Percentiles rank a stretch among this genome's conserved stretches.
These are phyloP conservation scores for Zaprionus africanus DNA, from an alignment of 1,140 invertebrate genomes.

Conservation along the genomic window DNA sequence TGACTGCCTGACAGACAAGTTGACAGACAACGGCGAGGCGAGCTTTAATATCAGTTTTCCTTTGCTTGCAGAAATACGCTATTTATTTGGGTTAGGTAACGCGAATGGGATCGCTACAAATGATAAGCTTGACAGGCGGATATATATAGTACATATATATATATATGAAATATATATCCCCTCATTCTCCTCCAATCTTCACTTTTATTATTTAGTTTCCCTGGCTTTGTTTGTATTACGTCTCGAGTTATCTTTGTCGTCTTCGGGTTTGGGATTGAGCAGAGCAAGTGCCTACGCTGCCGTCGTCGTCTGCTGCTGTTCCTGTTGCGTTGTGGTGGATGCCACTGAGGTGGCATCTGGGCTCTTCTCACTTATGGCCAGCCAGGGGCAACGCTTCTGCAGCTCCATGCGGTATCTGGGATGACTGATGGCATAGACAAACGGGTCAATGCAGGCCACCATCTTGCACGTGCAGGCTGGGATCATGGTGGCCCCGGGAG, in stretches of 20 bases:
- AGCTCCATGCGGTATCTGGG: slow-evolving; percentile 91
- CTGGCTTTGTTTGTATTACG: slow-evolving; percentile 59
- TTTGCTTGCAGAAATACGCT: not conserved
- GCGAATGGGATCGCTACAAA: not conserved
- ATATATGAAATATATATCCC: slow-evolving; percentile 21
- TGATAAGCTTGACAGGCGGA: not conserved
- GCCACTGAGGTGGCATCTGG: slow-evolving; percentile 82
- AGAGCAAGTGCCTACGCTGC: slow-evolving; percentile 80
- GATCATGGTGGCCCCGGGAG: slow-evolving; percentile 94
- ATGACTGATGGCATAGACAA: slow-evolving; percentile 95
- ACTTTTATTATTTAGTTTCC: slow-evolving; percentile 51
- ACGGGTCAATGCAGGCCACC: slow-evolving; percentile 94
- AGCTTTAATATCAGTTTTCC: slow-evolving; percentile 28
- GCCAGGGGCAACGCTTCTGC: slow-evolving; percentile 87
- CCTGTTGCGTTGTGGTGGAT: slow-evolving; percentile 82
- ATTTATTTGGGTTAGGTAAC: not conserved
- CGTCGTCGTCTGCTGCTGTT: slow-evolving; percentile 75
- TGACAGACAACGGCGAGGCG: slow-evolving; percentile 17
- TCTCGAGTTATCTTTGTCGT: slow-evolving; percentile 24
- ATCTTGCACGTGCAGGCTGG: slow-evolving; percentile 93
- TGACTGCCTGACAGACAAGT: slow-evolving; percentile 42
- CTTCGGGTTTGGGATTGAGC: slow-evolving; percentile 24
- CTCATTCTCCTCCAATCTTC: not conserved
- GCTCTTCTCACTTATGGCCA: slow-evolving; percentile 87
- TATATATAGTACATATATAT: not conserved